Percentiles rank a stretch among this genome's conserved stretches.
Conservation (phyloP, 2,797 vertebrate species). For the Tauraco hartlaubi region DNA sequence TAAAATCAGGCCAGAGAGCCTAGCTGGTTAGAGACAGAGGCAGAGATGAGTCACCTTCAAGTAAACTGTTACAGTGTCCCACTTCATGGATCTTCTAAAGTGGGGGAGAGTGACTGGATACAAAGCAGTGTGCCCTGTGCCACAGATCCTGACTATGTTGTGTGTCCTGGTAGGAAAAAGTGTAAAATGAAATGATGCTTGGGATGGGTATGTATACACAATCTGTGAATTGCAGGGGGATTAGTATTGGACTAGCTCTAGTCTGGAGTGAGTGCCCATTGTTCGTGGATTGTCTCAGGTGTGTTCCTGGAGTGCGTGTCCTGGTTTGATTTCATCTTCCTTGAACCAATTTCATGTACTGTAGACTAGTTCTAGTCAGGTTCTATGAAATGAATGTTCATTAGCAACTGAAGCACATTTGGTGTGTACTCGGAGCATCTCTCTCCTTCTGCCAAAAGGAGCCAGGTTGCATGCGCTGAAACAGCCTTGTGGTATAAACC, state of each 20-base stretch:
- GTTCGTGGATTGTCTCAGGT: not conserved
- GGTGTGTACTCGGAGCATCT: not conserved
- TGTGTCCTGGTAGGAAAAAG: not conserved
- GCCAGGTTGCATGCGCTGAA: not conserved
- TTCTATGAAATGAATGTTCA: not conserved
- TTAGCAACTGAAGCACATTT: not conserved
- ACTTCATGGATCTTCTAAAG: not conserved
- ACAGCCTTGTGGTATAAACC: not conserved
- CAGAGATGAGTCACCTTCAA: not conserved
- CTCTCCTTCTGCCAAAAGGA: not conserved
- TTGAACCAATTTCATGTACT: not conserved
- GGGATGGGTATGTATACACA: not conserved
- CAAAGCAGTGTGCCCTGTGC: not conserved
- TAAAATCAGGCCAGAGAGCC: not conserved
- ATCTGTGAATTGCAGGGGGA: not conserved
- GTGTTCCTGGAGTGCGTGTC: not conserved
- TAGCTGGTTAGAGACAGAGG: not conserved
- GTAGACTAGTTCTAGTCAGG: not conserved
- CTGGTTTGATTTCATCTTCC: not conserved
- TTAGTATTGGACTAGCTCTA: not conserved
- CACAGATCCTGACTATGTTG: fast-evolving
- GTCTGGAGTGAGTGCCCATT: not conserved
- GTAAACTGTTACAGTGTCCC: not conserved
- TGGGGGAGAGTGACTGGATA: fast-evolving
- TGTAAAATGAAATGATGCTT: not conserved